Evolutionary conservation across 1,140 invertebrate species (phyloP), one percentile per base, ranked within the genome.

Genomic region (Drosophila miranda): DNA sequence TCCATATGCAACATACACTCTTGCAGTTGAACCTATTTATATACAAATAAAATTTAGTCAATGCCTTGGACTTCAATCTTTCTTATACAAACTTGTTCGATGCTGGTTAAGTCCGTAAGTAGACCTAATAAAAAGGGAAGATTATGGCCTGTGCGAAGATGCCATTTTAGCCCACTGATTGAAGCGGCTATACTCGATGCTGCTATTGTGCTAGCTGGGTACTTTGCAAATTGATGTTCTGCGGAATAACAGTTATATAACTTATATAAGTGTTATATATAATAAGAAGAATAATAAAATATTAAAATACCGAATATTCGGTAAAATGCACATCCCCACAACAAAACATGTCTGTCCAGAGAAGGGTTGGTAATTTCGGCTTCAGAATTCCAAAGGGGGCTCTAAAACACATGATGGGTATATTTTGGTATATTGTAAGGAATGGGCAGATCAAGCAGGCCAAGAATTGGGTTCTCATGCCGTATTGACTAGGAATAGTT

Each of bases 151-250:
- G 92, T 92, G 64, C 92, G 93, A 76, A 91, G 93, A 91, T 93
- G 94, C 95, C 93, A 96, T 77, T 93, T 94, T 59, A 95, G 92
- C 2, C 96, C 96, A 69, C 95, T 93, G 23, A 97, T 92, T 34
- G 96, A 96, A 13, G 96, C 95, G 1, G 95, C 96, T 46, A 98
- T 94, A 89, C 95, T 95, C 28, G 96, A 95, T 9, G 95, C 95
- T 21, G 97, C 97, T 52, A 98, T 95, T 89, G 96, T 96, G 81
- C 96, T 97, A 11, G 97, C 95, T 43, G 96, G 95, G 90, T 96
- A 96, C 91, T 95, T 16, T 16, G 16, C 16, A 16, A 16, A 16
- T 16, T 16, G 16, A 16, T 16, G 16, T 16, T 16, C 16, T 16
- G 16, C 16, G 16, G 16, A 16, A 16, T 16, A 16, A 16, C 16